These are phyloP conservation scores for Scaptomyza caliginosa DNA, from an alignment of 2,888 invertebrate genomes.

Conservation along the genomic window DNA sequence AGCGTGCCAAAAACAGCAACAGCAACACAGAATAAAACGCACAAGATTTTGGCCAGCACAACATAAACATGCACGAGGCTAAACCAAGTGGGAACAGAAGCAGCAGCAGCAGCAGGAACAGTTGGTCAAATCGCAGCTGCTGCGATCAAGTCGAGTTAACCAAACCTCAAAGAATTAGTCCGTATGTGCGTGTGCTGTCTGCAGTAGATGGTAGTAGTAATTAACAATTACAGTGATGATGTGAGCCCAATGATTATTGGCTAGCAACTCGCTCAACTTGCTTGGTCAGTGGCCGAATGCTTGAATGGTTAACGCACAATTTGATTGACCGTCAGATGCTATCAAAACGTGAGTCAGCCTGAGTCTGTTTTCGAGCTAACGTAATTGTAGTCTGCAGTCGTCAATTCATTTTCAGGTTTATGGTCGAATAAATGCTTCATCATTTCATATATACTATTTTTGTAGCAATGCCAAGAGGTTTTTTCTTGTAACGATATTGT, in stretches of 20 bases:
- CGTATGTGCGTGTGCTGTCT: constrained; percentile 51
- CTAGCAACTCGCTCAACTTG: constrained; percentile 26
- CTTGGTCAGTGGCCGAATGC: constrained; percentile 39
- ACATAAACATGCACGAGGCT: constrained; percentile 67
- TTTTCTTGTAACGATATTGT: constrained; percentile 6
- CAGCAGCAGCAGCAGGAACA: constrained; percentile 54
- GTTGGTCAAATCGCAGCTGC: constrained; percentile 47
- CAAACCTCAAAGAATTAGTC: constrained; percentile 13
- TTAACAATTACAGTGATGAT: constrained; percentile 77
- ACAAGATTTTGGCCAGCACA: constrained; percentile 55
- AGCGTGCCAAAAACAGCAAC: constrained; percentile 53
- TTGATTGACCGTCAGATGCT: constrained; percentile 71
- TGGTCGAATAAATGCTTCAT: constrained; percentile 60
- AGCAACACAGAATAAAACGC: constrained; percentile 24
- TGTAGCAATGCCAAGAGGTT: not conserved
- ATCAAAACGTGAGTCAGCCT: constrained; percentile 41
- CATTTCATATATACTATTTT: constrained; percentile 5
- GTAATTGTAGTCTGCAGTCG: constrained; percentile 18
- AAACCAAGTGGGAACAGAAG: constrained; percentile 7
- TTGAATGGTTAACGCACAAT: constrained; percentile 49
- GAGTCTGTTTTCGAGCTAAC: not conserved
- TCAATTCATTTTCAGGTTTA: constrained; percentile 42
- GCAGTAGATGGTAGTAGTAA: constrained; percentile 55
- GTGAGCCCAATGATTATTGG: no score
- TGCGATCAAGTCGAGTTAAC: constrained; percentile 27